phyloP scores from a whole-genome alignment of 2,113 vertebrate genomes.

The Puma concolor region DNA sequence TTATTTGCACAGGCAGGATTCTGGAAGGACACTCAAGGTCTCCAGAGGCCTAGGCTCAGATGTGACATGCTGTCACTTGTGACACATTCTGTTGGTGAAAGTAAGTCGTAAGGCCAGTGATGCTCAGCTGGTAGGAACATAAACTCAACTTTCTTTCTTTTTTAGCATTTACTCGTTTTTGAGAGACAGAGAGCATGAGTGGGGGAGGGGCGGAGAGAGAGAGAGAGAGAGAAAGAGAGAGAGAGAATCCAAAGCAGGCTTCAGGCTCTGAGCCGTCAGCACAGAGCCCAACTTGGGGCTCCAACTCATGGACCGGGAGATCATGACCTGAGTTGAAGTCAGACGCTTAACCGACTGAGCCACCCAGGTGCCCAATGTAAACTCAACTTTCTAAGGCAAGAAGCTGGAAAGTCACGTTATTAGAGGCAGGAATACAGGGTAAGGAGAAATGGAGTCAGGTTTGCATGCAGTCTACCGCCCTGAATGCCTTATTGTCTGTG shows the following conservation, averaged over 20 bases:
- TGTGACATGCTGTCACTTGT: too few species aligned
- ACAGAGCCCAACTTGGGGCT: too few species aligned
- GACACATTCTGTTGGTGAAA: not conserved
- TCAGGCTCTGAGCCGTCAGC: too few species aligned
- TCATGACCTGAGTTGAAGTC: too few species aligned
- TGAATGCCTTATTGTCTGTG: not conserved
- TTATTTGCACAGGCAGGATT: not conserved
- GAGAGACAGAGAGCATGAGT: too few species aligned
- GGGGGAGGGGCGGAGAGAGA: too few species aligned
- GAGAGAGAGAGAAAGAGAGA: too few species aligned
- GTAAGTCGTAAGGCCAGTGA: not conserved
- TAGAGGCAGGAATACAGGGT: not conserved
- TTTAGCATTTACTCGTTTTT: too few species aligned
- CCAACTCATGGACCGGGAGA: too few species aligned
- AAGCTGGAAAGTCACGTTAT: not conserved
- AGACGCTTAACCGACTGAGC: too few species aligned
- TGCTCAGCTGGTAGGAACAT: not conserved
- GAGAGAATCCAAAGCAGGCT: too few species aligned
- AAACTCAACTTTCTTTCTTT: not conserved
- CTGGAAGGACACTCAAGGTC: not conserved
- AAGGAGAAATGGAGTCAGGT: not conserved
- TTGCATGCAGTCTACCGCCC: accelerated
- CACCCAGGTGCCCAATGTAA: not conserved
- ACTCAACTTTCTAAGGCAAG: not conserved
- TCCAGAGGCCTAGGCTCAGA: not conserved